Conservation (phyloP, 2,888 invertebrate genomes). For the Cantharis lateralis region DNA sequence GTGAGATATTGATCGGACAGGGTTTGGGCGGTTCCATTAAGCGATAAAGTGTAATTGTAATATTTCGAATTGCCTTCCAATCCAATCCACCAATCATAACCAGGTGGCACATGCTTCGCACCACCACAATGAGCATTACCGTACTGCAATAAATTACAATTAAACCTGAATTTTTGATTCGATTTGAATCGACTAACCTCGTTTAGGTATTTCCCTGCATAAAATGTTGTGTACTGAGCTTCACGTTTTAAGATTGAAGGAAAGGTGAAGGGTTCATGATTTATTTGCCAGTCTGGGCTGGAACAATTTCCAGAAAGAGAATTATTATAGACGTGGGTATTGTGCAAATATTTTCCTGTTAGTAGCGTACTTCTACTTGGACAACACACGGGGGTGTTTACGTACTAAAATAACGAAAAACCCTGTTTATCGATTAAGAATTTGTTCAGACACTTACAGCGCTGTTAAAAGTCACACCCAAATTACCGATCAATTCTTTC, state of each 20-base stretch:
- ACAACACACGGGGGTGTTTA: conserved; percentile 85
- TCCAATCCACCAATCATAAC: conserved; percentile 88
- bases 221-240: conserved; percentile 79
- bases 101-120: conserved; percentile 71
- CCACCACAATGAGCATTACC: conserved; percentile 58
- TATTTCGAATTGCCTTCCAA: conserved; percentile 91
- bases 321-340: conserved; percentile 79
- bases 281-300: conserved; percentile 67
- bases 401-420: conserved; percentile 66
- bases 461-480: conserved; percentile 73
- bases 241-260: conserved; percentile 66
- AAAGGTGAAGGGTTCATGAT: conserved; percentile 69
- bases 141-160: conserved; percentile 12
- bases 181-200: conserved; percentile 60
- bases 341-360: conserved; percentile 84
- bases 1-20: conserved; percentile 78
- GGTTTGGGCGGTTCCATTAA: conserved; percentile 71
- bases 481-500: conserved; percentile 62
- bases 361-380: conserved; percentile 87
- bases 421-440: background rate
- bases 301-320: conserved; percentile 79
- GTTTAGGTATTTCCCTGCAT: conserved; percentile 94
- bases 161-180: background rate
- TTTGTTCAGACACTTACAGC: conserved; percentile 64
- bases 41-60: conserved; percentile 84